phyloP scores from a whole-genome alignment of 2,888 invertebrate genomes.

The Geophilus truncorum region DNA sequence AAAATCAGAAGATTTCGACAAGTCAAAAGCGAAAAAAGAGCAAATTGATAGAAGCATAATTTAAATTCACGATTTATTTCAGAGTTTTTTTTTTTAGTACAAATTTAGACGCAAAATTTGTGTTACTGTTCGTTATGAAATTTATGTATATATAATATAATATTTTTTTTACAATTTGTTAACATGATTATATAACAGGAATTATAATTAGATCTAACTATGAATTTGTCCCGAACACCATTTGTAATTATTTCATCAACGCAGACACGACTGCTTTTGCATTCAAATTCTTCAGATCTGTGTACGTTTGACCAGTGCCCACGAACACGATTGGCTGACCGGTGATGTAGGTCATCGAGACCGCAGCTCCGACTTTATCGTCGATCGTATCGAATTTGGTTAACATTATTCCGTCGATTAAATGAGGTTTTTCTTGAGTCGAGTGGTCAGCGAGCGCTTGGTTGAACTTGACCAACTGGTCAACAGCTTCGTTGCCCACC shows the following conservation, averaged over 20 bases:
- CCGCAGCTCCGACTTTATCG: slow-evolving; percentile 98
- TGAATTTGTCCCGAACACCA: background rate
- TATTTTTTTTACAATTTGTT: background rate
- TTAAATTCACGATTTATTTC: no score
- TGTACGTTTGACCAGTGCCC: slow-evolving; percentile 98
- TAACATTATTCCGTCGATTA: slow-evolving; percentile 97
- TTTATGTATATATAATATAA: no score
- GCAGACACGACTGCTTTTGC: slow-evolving; percentile 94
- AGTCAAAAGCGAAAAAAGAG: no score
- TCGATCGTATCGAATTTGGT: slow-evolving; percentile 99
- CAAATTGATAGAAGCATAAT: no score
- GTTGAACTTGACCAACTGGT: slow-evolving; percentile 98
- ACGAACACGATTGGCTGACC: slow-evolving; percentile 99
- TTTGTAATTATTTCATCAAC: slow-evolving; percentile 71
- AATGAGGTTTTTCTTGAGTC: slow-evolving; percentile 70
- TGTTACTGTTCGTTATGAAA: background rate
- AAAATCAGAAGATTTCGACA: no score
- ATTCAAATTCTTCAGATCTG: slow-evolving; percentile 93
- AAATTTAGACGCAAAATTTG: no score
- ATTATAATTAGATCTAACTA: background rate
- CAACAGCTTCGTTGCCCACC: slow-evolving; percentile 99
- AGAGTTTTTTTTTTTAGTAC: no score
- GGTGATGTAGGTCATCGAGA: slow-evolving; percentile 99
- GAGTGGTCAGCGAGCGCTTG: slow-evolving; percentile 92
- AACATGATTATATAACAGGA: background rate